Percentiles rank a stretch among this genome's conserved stretches.
These are phyloP conservation scores for Fissipunctia ypsillon DNA, from an alignment of 2,888 invertebrate genomes.

Conservation along the genomic window DNA sequence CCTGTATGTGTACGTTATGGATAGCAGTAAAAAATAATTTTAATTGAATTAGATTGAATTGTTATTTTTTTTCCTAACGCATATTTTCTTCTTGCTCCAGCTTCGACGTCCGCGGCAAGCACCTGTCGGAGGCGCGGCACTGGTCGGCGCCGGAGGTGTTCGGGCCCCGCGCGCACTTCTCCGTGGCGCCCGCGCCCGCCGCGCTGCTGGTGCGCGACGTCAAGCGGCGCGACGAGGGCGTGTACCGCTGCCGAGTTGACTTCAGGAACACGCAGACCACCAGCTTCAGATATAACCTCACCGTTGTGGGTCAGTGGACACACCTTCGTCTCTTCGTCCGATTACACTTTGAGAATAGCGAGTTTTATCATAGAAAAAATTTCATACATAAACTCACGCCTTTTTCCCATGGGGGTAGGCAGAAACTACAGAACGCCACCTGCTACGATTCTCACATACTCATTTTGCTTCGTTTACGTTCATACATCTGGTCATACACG, in stretches of 20 bases:
- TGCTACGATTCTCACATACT: not conserved
- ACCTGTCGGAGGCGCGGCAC: constrained; percentile 94
- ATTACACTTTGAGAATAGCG: not conserved
- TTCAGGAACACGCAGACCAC: constrained; percentile 97
- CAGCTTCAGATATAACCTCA: constrained; percentile 96
- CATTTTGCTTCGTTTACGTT: not conserved
- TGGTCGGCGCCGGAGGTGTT: constrained; percentile 96
- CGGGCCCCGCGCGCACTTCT: constrained; percentile 96
- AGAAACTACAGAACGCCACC: not conserved
- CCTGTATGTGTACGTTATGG: no score
- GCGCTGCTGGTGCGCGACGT: constrained; percentile 94
- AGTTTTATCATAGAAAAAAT: not conserved
- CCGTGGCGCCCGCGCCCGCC: constrained; percentile 94
- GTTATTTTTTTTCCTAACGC: not conserved
- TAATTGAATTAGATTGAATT: no score
- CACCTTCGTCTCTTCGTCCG: no score
- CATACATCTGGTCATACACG: not conserved
- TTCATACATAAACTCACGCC: not conserved
- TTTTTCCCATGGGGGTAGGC: not conserved
- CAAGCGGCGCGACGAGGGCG: constrained; percentile 96
- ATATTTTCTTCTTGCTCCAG: constrained; percentile 88
- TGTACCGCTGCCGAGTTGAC: constrained; percentile 97
- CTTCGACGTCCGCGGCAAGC: constrained; percentile 96
- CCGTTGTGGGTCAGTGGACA: constrained; percentile 74
- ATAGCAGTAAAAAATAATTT: no score